A percentile compares a stretch with the other conserved stretches of the same genome.
These are phyloP conservation scores for Tragopan temminckii DNA, from an alignment of 2,797 vertebrate species.

Conservation along the genomic window DNA sequence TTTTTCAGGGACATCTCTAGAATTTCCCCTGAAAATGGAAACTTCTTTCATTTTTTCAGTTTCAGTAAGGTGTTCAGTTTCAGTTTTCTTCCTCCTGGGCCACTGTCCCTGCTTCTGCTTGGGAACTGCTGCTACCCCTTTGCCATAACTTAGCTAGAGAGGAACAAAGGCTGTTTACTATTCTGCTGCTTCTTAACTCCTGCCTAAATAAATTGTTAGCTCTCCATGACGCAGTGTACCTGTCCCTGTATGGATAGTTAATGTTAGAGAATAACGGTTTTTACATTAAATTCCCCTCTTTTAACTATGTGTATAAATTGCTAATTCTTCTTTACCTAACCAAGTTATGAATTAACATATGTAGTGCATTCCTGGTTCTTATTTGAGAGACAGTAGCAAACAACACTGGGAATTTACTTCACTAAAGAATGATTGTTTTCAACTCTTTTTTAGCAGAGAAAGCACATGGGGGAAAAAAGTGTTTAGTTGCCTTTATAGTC, in stretches of 20 bases:
- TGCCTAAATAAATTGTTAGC: not conserved
- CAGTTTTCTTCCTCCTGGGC: not conserved
- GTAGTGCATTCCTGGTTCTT: not conserved
- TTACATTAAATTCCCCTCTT: not conserved
- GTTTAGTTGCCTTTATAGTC: not conserved
- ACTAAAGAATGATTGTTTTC: not conserved
- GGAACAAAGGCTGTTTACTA: not conserved
- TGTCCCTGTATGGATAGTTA: not conserved
- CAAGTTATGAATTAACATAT: not conserved
- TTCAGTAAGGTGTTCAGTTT: no score
- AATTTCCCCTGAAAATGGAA: not conserved
- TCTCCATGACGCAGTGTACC: not conserved
- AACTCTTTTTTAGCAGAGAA: not conserved
- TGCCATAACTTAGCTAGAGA: not conserved
- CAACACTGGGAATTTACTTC: not conserved
- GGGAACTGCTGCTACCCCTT: not conserved
- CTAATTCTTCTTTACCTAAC: not conserved
- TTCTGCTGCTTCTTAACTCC: not conserved
- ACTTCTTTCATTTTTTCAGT: not conserved
- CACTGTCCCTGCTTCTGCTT: not conserved
- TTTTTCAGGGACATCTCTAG: not conserved
- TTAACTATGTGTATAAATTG: not conserved
- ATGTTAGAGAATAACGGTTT: not conserved
- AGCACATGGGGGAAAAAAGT: not conserved
- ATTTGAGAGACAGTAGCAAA: not conserved